These are phyloP conservation scores for Xiphorhynchus erythropygius DNA, from an alignment of 2,797 vertebrate species.

Conservation along the genomic window DNA sequence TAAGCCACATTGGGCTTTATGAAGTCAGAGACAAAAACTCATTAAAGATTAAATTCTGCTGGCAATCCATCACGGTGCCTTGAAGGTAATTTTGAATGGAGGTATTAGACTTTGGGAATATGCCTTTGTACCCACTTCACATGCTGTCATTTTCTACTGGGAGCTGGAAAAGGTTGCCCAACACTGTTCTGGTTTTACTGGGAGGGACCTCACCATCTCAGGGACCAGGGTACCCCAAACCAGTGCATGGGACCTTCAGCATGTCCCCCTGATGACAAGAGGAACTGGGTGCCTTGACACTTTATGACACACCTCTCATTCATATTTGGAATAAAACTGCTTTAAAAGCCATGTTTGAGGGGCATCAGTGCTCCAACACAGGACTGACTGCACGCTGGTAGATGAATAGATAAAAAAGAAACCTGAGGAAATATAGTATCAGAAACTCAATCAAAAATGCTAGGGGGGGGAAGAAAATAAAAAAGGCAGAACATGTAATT, in stretches of 20 bases:
- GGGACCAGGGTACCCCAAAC: not conserved
- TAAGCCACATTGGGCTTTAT: not conserved
- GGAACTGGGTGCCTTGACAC: not conserved
- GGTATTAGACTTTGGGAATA: not conserved
- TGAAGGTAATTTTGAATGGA: not conserved
- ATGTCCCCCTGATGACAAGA: not conserved
- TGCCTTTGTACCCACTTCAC: not conserved
- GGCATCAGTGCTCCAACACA: not conserved
- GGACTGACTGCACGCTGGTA: not conserved
- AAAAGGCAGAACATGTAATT: not conserved
- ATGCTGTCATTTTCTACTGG: not conserved
- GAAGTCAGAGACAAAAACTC: not conserved
- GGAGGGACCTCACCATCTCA: not conserved
- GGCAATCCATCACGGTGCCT: not conserved
- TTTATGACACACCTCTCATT: not conserved
- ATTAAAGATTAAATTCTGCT: slow-evolving; percentile 20
- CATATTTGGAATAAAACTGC: not conserved
- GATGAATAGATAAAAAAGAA: not conserved
- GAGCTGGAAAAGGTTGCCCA: not conserved
- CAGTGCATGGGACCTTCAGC: rapidly evolving
- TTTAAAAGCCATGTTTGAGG: not conserved
- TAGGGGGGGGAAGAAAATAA: not conserved
- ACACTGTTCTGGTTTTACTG: not conserved
- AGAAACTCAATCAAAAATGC: not conserved
- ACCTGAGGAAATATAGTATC: not conserved